Evolutionary conservation across 2,888 invertebrate genomes (phyloP), one percentile per base, ranked within the genome.

Genomic region (Drosophila conformis): DNA sequence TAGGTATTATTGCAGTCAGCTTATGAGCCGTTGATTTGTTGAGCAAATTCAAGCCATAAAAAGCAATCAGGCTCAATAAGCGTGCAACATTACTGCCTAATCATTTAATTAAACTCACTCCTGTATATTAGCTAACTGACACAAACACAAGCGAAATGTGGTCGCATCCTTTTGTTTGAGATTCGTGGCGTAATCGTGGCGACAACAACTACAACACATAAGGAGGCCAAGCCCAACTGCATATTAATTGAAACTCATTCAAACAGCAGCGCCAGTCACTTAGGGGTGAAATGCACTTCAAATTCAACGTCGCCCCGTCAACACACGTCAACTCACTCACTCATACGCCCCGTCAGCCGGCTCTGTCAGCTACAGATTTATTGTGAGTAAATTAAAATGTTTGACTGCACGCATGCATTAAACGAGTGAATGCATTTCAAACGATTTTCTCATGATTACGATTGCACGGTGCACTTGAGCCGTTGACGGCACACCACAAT

Each of bases 161-260:
- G 10, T 29, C 21, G 29, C 35, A 63, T 42, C 27, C 72, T 72
- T 80, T 76, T 82, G 74, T 73, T 61, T 51, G 18, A 63, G 46
- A 51, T 52, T 15, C 35, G 29, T 52, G 31, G 48, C 29, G 21
- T 48, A 33, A 51, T 46, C 38, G 64, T 69, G 59, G 68, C 46
- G 53, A 68, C 13, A 31, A 15, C 31, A 4, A 21, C 7, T 15
- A 15, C 33, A 33, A 11, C 4, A 4, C 7, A 21, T 21, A 8
- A 49, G 48, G 6, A 59, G 33, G 61, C 58, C 49, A 63, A 68
- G 51, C 66, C 65, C 69, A 69, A 84, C 74, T 71, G 84, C 71
- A 82, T 75, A 84, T 89, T 87, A 89, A 87, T 89, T 89, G 73
- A 81, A 71, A 66, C 53, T 58, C 71, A 69, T 72, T 83, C 69